Evolutionary conservation across 2,888 invertebrate species (phyloP).

Genomic region (Caenorhabditis sinica): DNA sequence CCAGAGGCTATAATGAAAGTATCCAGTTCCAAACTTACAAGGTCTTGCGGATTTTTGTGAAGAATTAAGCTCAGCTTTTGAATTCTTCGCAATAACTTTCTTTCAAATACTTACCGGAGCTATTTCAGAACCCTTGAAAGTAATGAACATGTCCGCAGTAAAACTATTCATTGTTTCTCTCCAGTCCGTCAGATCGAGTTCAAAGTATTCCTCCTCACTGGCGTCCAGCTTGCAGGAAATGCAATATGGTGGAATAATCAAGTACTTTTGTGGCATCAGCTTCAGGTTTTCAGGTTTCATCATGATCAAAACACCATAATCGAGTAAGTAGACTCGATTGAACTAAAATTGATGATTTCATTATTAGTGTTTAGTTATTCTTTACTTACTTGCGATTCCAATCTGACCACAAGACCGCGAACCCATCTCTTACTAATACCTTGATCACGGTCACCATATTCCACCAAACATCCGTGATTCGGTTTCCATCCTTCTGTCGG

Average conservation of each 20-base stretch:
- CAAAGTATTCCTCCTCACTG: neutral
- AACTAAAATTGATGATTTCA: neutral
- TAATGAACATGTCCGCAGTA: neutral
- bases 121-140: neutral
- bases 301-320: neutral
- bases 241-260: neutral
- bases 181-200: neutral
- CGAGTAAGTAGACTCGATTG: neutral
- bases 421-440: neutral
- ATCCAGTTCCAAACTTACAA: no score
- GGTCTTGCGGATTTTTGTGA: no score
- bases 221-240: neutral
- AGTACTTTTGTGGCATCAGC: neutral
- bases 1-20: no score
- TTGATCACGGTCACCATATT: neutral
- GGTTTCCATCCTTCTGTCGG: constrained; percentile 3
- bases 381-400: neutral
- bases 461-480: constrained; percentile 3
- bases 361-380: neutral
- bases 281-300: neutral
- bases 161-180: no score
- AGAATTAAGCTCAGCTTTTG: no score
- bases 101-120: no score
- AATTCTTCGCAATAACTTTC: no score
- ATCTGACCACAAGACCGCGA: constrained; percentile 11